These are phyloP conservation scores for Tamias sibiricus DNA, from an alignment of 2,113 vertebrate species.

Conservation along the genomic window DNA sequence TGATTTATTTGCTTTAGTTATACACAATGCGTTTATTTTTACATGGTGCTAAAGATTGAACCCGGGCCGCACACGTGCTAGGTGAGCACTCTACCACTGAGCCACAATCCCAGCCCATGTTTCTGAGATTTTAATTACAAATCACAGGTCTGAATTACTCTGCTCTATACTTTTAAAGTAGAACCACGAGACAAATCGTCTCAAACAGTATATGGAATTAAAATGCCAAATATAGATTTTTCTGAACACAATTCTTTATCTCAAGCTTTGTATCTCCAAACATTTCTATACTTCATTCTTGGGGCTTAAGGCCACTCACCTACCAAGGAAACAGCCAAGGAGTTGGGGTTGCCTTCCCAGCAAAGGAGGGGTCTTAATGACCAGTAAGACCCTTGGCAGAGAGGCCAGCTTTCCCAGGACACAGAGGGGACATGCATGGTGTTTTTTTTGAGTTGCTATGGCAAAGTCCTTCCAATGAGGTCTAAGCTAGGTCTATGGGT, in stretches of 20 bases:
- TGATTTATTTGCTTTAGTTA: no score
- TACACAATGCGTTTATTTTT: no score
- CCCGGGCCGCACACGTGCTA: no score
- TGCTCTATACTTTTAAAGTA: not conserved
- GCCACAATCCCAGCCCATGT: no score
- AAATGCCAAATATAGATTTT: not conserved
- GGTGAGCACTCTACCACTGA: no score
- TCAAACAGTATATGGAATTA: not conserved
- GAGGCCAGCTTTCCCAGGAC: not conserved
- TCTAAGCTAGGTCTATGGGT: not conserved
- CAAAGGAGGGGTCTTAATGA: not conserved
- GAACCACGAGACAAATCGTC: not conserved
- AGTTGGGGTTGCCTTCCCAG: not conserved
- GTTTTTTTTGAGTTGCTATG: not conserved
- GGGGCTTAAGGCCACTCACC: rapidly evolving
- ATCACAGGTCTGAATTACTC: not conserved
- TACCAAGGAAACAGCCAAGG: not conserved
- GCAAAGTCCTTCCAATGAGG: not conserved
- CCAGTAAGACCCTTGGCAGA: not conserved
- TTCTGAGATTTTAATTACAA: conserved; percentile 33
- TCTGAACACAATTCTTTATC: not conserved
- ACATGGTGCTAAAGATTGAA: no score
- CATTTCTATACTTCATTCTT: not conserved
- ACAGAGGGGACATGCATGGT: not conserved
- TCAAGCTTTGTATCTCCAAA: not conserved